phyloP scores from a whole-genome alignment of 2,797 vertebrate species.

The Todus mexicanus region DNA sequence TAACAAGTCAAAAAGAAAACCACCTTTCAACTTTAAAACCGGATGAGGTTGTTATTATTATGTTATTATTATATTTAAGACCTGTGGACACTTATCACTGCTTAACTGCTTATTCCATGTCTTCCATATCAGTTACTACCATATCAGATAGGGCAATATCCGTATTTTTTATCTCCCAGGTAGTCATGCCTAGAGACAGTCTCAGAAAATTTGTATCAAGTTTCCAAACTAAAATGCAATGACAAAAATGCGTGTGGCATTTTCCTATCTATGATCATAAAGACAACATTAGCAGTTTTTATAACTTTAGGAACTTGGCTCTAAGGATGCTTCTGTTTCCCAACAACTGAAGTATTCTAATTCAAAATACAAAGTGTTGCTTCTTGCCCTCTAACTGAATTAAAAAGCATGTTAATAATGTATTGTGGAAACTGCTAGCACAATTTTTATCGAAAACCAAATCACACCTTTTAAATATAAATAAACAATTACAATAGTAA shows the following conservation, averaged over 20 bases:
- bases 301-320: background rate
- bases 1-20: background rate
- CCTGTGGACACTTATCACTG: background rate
- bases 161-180: background rate
- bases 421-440: background rate
- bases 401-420: slow-evolving; percentile 14
- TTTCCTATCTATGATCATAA: background rate
- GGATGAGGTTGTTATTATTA: background rate
- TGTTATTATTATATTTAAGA: background rate
- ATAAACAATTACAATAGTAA: slow-evolving; percentile 1
- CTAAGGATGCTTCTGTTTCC: background rate
- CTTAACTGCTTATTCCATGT: background rate
- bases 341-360: background rate
- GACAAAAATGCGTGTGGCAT: background rate
- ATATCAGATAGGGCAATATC: background rate
- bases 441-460: slow-evolving; percentile 19
- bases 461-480: slow-evolving; percentile 7
- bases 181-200: background rate
- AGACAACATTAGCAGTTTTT: background rate
- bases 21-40: background rate
- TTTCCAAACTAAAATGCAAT: background rate
- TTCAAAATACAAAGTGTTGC: background rate
- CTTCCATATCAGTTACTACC: background rate
- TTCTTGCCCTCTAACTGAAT: slow-evolving; percentile 5
- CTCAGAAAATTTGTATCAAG: background rate